Evolutionary conservation across 2,888 invertebrate species (phyloP).

Genomic region (Drosophila pseudotalamancana): DNA sequence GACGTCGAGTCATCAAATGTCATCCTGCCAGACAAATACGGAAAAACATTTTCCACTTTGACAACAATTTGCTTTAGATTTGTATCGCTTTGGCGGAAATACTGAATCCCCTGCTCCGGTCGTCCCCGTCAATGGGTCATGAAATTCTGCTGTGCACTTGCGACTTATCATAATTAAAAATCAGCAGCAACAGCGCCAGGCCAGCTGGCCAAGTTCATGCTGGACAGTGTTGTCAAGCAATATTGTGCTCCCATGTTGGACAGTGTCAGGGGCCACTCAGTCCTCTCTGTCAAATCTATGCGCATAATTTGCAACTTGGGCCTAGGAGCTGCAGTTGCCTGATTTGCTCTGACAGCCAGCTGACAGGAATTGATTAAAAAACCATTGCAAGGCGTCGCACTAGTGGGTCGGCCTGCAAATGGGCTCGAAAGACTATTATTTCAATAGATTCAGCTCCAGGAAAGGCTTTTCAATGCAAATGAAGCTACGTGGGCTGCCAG

Average conservation of each 20-base stretch:
- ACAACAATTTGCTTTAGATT: constrained; percentile 71
- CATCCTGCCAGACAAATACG: constrained; percentile 59
- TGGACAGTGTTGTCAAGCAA: constrained; percentile 29
- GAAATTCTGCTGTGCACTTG: constrained; percentile 38
- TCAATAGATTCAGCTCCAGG: constrained; percentile 35
- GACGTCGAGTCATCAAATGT: constrained; percentile 31
- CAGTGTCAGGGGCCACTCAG: constrained; percentile 37
- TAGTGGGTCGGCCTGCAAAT: constrained; percentile 47
- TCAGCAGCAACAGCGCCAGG: constrained; percentile 55
- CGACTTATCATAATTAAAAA: constrained; percentile 74
- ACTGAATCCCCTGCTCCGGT: constrained; percentile 8
- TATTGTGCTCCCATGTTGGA: constrained; percentile 20
- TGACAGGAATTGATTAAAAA: constrained; percentile 77
- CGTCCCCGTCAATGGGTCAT: constrained; percentile 48
- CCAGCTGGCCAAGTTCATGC: constrained; percentile 68
- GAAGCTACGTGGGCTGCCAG: constrained; percentile 63
- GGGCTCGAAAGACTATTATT: constrained; percentile 30
- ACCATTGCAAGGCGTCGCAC: constrained; percentile 53
- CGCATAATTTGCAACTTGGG: constrained; percentile 67
- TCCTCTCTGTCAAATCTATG: constrained; percentile 61
- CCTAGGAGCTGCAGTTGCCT: constrained; percentile 43
- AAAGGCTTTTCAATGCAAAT: constrained; percentile 71
- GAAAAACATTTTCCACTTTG: constrained; percentile 61
- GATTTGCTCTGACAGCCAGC: constrained; percentile 69
- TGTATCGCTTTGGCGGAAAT: constrained; percentile 66